Evolutionary conservation across 2,888 invertebrate genomes (phyloP), one percentile per base, ranked within the genome.

Genomic region (Lomographa bimaculata): DNA sequence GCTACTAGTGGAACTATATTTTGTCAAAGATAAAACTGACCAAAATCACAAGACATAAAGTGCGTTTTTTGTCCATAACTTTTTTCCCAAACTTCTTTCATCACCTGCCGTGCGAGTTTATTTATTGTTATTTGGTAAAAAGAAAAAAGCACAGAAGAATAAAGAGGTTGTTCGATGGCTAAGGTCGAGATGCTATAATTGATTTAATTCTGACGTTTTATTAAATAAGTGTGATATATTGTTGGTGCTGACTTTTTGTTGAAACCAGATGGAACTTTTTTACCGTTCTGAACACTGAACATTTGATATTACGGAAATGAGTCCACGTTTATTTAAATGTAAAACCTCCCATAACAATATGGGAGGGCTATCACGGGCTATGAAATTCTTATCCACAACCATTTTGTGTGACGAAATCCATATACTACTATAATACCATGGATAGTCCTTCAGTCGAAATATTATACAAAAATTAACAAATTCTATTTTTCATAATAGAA

Each of bases 141-240:
- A 64, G 64, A 64, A 64, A 62, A 55, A 35, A 29, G 36, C 29
- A 27, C 30, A 14, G 6, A 17, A 39, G n/a, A n/a, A n/a, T n/a
- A 39, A 42, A 27, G 40, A 46, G 35, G 38, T 29, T 38, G 36
- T 28, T 19, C 35, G 38, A 41, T 37, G 33, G 20, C 61, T 55
- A 54, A 54, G 49, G 50, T 35, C 32, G 57, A 59, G 57, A 65
- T 65, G n/a, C n/a, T 46, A 68, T 82, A 83, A 81, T 86, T 80
- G 83, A 85, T 87, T 85, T 78, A 79, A 80, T 77, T 67, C 60
- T 73, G 74, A 79, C 78, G 51, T 79, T 40, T 39, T 70, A 69
- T 69, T 77, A 83, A 83, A 84, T 85, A 79, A 79, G 77, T 79
- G 84, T 84, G 80, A 86, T 80, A 81, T 84, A 86, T 86, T 70